Evolutionary conservation across 2,113 vertebrate genomes (phyloP).

Genomic region (Talpa occidentalis): DNA sequence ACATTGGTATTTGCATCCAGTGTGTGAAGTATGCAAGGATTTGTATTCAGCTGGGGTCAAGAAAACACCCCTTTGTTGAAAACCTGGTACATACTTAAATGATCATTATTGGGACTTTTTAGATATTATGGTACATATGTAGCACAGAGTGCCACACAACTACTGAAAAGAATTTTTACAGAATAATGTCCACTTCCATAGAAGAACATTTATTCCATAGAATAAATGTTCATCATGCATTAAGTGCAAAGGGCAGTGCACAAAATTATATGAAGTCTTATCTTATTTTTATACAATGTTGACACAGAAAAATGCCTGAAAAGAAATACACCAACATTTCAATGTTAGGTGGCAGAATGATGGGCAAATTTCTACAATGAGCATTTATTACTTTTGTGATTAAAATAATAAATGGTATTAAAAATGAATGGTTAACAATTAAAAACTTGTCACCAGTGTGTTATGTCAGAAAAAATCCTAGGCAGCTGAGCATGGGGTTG

Average conservation of each 20-base stretch:
- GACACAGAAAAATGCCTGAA: slow-evolving; percentile 1
- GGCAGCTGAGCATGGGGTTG: too few species aligned
- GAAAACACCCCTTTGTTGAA: background rate
- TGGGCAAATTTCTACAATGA: background rate
- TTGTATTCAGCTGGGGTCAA: background rate
- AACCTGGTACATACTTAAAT: background rate
- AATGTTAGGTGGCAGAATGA: background rate
- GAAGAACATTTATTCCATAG: too few species aligned
- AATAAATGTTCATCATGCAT: background rate
- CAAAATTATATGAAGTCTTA: background rate
- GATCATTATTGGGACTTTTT: background rate
- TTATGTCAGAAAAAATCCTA: background rate
- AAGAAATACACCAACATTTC: background rate
- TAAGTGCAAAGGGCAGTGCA: background rate
- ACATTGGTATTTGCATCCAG: background rate
- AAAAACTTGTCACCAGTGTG: background rate
- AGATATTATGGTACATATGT: background rate
- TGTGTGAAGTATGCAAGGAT: background rate
- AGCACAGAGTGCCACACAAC: background rate
- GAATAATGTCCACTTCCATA: background rate
- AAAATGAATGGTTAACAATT: background rate
- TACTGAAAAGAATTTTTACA: slow-evolving; percentile 6
- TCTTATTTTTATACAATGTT: background rate
- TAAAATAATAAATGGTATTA: background rate
- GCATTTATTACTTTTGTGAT: background rate